Evolutionary conservation across 1,140 invertebrate genomes (phyloP).

Genomic region (Lepidotrigona ventralis): DNA sequence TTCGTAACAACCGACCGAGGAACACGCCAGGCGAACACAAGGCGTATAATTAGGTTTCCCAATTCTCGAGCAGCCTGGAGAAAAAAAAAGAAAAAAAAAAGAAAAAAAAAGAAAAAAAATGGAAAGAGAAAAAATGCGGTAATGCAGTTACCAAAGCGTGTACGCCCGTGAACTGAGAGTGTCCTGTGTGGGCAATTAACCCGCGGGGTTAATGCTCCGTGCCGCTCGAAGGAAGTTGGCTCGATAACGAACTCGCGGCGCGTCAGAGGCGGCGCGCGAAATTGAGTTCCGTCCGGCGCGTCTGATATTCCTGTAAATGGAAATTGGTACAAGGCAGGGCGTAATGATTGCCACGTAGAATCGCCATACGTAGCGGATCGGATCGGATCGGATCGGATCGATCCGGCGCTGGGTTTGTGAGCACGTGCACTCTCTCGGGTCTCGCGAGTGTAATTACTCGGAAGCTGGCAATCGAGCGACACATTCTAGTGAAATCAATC

Average conservation of each 20-base stretch:
- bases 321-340: conserved; percentile 62
- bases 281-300: conserved; percentile 31
- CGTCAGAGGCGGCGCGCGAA: conserved; percentile 18
- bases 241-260: conserved; percentile 33
- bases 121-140: neutral
- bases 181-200: conserved; percentile 27
- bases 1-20: neutral
- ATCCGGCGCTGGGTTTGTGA: conserved; percentile 30
- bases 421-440: neutral
- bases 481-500: conserved; percentile 42
- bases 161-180: neutral
- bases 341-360: conserved; percentile 32
- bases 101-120: too few species aligned
- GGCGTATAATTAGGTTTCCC: neutral
- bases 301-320: conserved; percentile 61
- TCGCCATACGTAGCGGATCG: conserved; percentile 43
- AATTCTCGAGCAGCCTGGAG: neutral
- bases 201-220: conserved; percentile 14
- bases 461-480: conserved; percentile 54
- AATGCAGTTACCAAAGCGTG: neutral
- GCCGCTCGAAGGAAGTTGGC: conserved; percentile 18
- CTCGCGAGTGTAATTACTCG: conserved; percentile 54
- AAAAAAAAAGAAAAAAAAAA: too few species aligned
- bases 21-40: neutral
- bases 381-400: conserved; percentile 35